These are phyloP conservation scores for Penaeus indicus DNA, from an alignment of 1,140 invertebrate species.

Conservation along the genomic window DNA sequence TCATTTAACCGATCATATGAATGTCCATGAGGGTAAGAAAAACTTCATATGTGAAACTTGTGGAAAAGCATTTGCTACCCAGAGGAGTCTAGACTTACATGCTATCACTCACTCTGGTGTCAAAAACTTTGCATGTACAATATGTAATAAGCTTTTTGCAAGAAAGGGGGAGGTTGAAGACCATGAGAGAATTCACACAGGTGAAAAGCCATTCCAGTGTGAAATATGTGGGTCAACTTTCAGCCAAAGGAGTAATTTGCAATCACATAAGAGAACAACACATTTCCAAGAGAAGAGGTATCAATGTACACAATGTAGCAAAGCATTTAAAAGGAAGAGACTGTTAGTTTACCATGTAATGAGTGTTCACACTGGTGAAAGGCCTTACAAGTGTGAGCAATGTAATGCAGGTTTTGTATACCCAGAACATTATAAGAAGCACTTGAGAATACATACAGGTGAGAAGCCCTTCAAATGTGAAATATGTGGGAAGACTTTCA, in stretches of 20 bases:
- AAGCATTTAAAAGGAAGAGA: slow-evolving; percentile 81
- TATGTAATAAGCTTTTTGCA: slow-evolving; percentile 74
- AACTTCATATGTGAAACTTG: slow-evolving; percentile 68
- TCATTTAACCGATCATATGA: slow-evolving; percentile 71
- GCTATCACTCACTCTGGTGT: slow-evolving; percentile 69
- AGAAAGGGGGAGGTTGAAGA: slow-evolving; percentile 82
- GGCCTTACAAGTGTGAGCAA: slow-evolving; percentile 81
- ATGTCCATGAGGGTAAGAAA: slow-evolving; percentile 69
- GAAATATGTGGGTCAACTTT: slow-evolving; percentile 69
- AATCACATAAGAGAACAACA: slow-evolving; percentile 79
- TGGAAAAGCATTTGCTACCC: slow-evolving; percentile 65
- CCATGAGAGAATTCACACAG: slow-evolving; percentile 83
- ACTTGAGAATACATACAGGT: slow-evolving; percentile 83
- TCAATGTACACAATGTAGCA: slow-evolving; percentile 73
- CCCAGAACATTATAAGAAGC: slow-evolving; percentile 87
- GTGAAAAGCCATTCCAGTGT: slow-evolving; percentile 75
- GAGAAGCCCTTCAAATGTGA: slow-evolving; percentile 85
- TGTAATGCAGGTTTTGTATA: slow-evolving; percentile 86
- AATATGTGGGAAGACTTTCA: slow-evolving; percentile 89
- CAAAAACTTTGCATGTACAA: slow-evolving; percentile 83
- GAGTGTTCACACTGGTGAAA: slow-evolving; percentile 83
- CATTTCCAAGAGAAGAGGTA: slow-evolving; percentile 83
- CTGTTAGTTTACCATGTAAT: slow-evolving; percentile 86
- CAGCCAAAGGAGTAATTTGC: slow-evolving; percentile 67
- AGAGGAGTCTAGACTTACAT: slow-evolving; percentile 64